These are phyloP conservation scores for Drosophila neocordata DNA, from an alignment of 1,140 invertebrate species.

Conservation along the genomic window DNA sequence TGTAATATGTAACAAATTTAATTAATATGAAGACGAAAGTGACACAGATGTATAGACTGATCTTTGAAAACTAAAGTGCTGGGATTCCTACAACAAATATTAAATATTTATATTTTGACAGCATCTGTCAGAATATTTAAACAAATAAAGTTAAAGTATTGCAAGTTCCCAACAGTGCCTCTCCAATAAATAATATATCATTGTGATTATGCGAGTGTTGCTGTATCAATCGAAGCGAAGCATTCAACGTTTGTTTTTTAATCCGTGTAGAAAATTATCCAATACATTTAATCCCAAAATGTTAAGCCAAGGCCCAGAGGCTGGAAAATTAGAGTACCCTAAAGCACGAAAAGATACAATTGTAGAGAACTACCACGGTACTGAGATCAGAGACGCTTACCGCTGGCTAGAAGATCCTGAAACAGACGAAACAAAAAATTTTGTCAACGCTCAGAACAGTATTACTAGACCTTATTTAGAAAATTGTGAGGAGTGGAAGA, in stretches of 20 bases:
- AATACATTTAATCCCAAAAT: neutral
- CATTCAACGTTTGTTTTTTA: neutral
- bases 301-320: neutral
- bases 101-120: no score
- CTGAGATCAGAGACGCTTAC: slow-evolving; percentile 94
- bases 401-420: slow-evolving; percentile 99
- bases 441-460: slow-evolving; percentile 96
- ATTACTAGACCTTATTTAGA: slow-evolving; percentile 94
- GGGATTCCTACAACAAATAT: no score
- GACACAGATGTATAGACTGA: no score
- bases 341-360: slow-evolving; percentile 89
- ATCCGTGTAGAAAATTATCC: neutral
- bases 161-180: no score
- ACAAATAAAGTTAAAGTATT: no score
- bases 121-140: no score
- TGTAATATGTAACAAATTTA: no score
- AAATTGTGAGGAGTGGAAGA: slow-evolving; percentile 88
- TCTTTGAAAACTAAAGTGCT: no score
- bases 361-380: slow-evolving; percentile 91
- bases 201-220: neutral
- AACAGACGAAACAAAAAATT: slow-evolving; percentile 93
- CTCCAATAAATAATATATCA: no score
- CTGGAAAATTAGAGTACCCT: slow-evolving; percentile 86
- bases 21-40: no score
- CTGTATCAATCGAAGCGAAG: neutral